Evolutionary conservation across 2,888 invertebrate genomes (phyloP).

Genomic region (Iselma pallidipennis): DNA sequence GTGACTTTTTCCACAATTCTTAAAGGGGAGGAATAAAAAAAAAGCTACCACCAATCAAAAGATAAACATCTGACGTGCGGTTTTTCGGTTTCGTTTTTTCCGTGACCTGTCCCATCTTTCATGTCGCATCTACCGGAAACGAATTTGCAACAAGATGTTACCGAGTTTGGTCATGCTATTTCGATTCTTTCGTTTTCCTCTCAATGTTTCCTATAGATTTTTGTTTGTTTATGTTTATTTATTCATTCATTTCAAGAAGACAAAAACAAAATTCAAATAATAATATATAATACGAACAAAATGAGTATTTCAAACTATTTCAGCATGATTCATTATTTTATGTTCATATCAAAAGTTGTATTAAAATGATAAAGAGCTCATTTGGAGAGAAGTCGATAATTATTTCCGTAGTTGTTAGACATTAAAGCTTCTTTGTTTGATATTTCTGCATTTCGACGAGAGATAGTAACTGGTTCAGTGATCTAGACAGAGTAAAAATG

Average conservation of each 20-base stretch:
- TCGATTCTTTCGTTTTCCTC: background rate
- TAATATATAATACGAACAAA: too few relatives aligned
- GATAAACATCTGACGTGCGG: background rate
- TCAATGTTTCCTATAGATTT: background rate
- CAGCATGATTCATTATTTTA: background rate
- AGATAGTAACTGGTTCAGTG: background rate
- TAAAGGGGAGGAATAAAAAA: too few relatives aligned
- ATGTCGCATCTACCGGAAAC: background rate
- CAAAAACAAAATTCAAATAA: too few relatives aligned
- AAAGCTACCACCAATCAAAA: too few relatives aligned
- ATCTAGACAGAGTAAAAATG: background rate
- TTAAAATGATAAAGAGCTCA: background rate
- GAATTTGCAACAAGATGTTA: background rate
- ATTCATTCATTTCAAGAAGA: too few relatives aligned
- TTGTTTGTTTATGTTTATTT: too few relatives aligned
- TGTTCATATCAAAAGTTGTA: background rate
- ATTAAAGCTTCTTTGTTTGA: background rate
- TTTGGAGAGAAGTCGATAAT: background rate
- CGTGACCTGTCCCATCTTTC: background rate
- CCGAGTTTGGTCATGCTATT: background rate
- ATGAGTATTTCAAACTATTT: slow-evolving; percentile 5
- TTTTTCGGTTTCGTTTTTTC: background rate
- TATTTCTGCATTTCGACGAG: background rate
- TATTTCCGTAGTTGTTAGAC: background rate
- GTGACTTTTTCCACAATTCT: too few relatives aligned